These are phyloP conservation scores for Cephalopachus bancanus DNA, from an alignment of 2,797 vertebrate genomes.

Conservation along the genomic window DNA sequence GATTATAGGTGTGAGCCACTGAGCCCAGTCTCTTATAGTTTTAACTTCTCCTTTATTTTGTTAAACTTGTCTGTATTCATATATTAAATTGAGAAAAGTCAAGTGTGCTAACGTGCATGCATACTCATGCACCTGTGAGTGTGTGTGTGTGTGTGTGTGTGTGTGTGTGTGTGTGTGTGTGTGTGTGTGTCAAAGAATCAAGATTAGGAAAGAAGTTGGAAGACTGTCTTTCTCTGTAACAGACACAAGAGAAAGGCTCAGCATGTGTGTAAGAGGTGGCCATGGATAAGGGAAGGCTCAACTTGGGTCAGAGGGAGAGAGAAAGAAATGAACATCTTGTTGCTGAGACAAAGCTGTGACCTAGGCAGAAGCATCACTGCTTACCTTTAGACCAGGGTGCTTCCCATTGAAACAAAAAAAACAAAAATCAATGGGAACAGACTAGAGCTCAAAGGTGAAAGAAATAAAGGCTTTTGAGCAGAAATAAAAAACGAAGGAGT, in stretches of 20 bases:
- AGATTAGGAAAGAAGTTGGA: not conserved
- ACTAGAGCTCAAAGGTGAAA: not conserved
- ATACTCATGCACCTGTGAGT: too few relatives aligned
- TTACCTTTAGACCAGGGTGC: not conserved
- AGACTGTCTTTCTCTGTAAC: not conserved
- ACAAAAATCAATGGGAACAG: not conserved
- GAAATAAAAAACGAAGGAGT: not conserved
- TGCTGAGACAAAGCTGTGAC: not conserved
- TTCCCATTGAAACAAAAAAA: slow-evolving; percentile 39
- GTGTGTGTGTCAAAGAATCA: not conserved
- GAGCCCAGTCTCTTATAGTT: too few relatives aligned
- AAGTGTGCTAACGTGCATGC: not conserved
- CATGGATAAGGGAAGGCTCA: not conserved
- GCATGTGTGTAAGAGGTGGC: not conserved
- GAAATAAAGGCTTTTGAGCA: slow-evolving; percentile 5
- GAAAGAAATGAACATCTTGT: not conserved
- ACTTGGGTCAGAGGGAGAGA: not conserved
- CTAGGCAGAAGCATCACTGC: not conserved
- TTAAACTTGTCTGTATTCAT: slow-evolving; percentile 15
- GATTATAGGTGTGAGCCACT: too few relatives aligned
- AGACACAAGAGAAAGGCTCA: not conserved
- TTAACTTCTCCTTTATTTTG: slow-evolving; percentile 10
- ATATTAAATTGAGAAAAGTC: not conserved
- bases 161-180: too few relatives aligned
- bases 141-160: not conserved